Conservation (phyloP, 2,113 vertebrate genomes). For the Tychaedon coryphoeus region DNA sequence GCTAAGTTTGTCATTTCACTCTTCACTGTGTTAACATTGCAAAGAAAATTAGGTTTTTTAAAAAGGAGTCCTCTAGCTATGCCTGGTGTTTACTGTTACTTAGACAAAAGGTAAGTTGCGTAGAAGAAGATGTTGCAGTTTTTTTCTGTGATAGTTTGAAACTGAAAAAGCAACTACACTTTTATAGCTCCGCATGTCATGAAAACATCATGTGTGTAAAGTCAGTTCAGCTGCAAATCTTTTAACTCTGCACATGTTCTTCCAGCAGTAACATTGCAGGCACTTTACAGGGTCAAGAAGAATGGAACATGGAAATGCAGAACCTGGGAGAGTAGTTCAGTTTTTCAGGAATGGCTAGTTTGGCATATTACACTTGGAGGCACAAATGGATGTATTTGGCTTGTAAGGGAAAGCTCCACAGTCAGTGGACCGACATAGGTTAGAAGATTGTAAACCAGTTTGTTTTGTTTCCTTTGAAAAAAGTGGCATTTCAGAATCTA, state of each 20-base stretch:
- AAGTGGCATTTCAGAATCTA: background rate
- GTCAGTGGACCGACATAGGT: background rate
- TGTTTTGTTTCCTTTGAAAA: background rate
- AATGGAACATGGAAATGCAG: background rate
- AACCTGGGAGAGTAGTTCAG: background rate
- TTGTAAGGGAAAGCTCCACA: background rate
- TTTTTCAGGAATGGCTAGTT: background rate
- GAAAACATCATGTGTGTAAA: background rate
- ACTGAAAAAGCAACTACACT: background rate
- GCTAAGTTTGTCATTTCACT: background rate
- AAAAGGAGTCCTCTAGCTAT: background rate
- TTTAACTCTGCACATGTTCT: background rate
- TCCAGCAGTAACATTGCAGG: background rate
- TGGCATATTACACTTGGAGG: background rate
- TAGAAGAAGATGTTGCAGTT: background rate
- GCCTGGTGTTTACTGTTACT: background rate
- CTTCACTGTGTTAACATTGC: background rate
- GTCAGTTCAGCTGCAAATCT: background rate
- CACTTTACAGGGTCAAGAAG: background rate
- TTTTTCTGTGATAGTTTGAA: background rate
- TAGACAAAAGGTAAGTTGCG: no score
- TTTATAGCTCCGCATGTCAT: background rate
- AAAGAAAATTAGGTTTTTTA: background rate
- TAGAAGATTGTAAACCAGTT: background rate
- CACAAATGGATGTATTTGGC: background rate